These are phyloP conservation scores for Oryzias javanicus DNA, from an alignment of 2,113 vertebrate genomes.

Conservation along the genomic window DNA sequence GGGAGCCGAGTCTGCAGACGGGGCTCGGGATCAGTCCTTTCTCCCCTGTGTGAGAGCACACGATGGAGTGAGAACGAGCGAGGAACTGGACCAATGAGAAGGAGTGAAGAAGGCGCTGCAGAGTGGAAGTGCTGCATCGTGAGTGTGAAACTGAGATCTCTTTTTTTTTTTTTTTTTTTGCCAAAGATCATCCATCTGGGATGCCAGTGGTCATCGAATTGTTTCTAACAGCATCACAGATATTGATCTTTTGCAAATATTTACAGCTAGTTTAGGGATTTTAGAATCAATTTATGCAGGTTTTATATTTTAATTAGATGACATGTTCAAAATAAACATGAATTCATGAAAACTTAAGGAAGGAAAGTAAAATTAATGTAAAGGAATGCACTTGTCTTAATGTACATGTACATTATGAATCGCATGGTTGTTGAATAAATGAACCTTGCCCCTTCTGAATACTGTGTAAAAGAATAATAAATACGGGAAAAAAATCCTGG, in stretches of 20 bases:
- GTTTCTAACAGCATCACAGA: background rate
- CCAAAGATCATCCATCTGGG: conserved; percentile 42
- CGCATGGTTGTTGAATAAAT: too few relatives aligned
- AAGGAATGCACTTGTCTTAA: too few relatives aligned
- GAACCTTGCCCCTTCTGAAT: too few relatives aligned
- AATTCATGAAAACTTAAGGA: background rate
- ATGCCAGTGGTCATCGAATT: conserved; percentile 26
- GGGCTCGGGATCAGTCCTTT: conserved; percentile 49
- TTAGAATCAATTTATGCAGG: too few relatives aligned
- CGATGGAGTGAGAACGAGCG: conserved; percentile 44
- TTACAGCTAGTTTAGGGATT: too few relatives aligned
- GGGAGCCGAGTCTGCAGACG: conserved; percentile 33
- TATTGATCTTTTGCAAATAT: background rate
- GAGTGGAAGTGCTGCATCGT: conserved; percentile 46
- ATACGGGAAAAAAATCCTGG: background rate
- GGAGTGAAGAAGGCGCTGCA: conserved; percentile 49
- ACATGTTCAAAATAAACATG: background rate
- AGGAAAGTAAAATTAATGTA: too few relatives aligned
- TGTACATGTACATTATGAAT: too few relatives aligned
- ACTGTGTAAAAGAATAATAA: background rate
- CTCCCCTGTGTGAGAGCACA: conserved; percentile 57
- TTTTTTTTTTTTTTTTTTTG: conserved; percentile 27
- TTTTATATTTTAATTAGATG: too few relatives aligned
- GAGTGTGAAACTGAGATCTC: conserved; percentile 46
- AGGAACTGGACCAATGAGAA: conserved; percentile 60